Base-by-base conservation (phyloP, 2,113 vertebrate genomes). In the Nasalis larvatus region DNA sequence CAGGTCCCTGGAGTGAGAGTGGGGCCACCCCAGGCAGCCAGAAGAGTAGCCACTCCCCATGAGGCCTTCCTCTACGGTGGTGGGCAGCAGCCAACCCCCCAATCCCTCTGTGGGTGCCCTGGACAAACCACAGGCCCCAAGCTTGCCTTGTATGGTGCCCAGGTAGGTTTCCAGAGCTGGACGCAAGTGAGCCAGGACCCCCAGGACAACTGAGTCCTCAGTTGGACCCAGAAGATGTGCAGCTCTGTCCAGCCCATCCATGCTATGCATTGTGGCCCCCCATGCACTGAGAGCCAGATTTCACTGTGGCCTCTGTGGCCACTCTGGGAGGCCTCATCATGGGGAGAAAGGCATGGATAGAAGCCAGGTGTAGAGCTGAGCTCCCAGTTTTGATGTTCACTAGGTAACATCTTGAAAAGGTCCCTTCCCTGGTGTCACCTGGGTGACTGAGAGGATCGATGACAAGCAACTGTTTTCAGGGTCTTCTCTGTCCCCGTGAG, bases 1-100 rank as follows among this genome's bases (percentile, higher is more conserved):
- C 8, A 40, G 52, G 20, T 2, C 13, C 17, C 32, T 3, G 56
- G n/a, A 27, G 25, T 0, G 66, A 69, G 8, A 45, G 13, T 35
- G 3, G 6, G 20, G 25, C 40, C 60, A 86, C 32, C 42, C 6
- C 0, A 6, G 25, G 42, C 2, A 13, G 27, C 17, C 16, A 87
- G 45, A 40, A 35, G 4, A n/a, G 49, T 4, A 1, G 68, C 32
- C 30, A 1, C 30, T 74, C 18, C 17, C 82, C 76, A 30, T 45
- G 20, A 32, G 40, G 14, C 37, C n/a, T 78, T 92, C 49, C 18
- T 84, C 18, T 10, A 42, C 60, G 25, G 71, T 37, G 20, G 23
- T 3, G 27, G 16, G 58, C 35, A 52, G 27, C 32, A 49, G 73
- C 17, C 63, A 83, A 11, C 1, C 32, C 32, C 63, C 17, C 0